Evolutionary conservation across 2,113 vertebrate genomes (phyloP).

Genomic region (Apteryx owenii): DNA sequence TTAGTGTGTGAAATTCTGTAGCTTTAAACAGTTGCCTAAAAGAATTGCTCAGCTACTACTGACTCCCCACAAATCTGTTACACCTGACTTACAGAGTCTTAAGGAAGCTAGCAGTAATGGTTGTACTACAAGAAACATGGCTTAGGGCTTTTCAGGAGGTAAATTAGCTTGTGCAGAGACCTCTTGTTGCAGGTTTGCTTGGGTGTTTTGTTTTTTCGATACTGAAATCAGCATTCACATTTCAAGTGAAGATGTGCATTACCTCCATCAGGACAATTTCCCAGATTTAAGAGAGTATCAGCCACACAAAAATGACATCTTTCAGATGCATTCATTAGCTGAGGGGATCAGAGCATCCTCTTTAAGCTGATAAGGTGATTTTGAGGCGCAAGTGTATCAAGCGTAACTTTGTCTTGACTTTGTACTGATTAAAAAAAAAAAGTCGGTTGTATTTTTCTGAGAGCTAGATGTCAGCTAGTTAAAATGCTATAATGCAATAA

Average conservation of each 20-base stretch:
- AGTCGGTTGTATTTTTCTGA: background rate
- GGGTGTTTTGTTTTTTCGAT: accelerated
- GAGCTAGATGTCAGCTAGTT: background rate
- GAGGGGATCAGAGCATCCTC: background rate
- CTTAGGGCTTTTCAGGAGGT: background rate
- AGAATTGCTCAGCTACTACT: background rate
- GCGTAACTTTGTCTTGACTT: too few species aligned
- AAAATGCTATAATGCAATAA: background rate
- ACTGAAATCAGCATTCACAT: accelerated
- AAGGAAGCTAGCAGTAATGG: background rate
- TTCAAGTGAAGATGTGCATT: background rate
- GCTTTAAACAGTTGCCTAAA: background rate
- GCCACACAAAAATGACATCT: background rate
- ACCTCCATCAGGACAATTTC: background rate
- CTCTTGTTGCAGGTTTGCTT: background rate
- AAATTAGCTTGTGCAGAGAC: background rate
- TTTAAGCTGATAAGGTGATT: background rate
- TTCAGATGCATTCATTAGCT: background rate
- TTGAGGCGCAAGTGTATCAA: background rate
- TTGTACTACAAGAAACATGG: background rate
- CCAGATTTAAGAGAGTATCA: background rate
- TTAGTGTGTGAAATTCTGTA: background rate
- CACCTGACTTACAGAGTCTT: background rate
- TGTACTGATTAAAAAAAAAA: too few species aligned
- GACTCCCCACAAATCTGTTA: background rate